Conservation (phyloP, 2,113 vertebrate species). For the Tupaia chinensis region DNA sequence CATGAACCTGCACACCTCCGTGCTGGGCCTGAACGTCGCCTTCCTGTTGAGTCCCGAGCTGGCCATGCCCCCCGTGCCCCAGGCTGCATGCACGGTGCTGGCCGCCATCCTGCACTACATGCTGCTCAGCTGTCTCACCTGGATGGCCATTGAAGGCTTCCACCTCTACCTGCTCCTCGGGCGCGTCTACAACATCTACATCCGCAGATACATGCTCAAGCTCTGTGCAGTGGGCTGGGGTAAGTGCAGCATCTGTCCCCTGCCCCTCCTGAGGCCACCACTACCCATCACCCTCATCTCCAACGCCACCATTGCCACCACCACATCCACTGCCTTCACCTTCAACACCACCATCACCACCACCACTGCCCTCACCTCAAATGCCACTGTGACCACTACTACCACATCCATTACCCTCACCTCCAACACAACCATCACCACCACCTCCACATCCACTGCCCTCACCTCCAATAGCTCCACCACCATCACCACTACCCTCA, state of each 20-base stretch:
- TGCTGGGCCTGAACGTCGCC: conserved; percentile 77
- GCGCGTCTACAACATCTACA: conserved; percentile 82
- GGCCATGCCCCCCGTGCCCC: accelerated
- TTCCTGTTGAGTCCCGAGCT: conserved; percentile 75
- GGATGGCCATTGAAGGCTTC: conserved; percentile 86
- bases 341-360: too few species aligned
- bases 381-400: too few species aligned
- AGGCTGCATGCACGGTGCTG: neutral
- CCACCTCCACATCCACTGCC: too few species aligned
- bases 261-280: neutral
- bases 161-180: conserved; percentile 84
- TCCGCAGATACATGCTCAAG: conserved; percentile 77
- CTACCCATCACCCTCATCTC: neutral
- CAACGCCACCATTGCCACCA: too few species aligned
- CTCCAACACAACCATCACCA: too few species aligned
- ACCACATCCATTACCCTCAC: too few species aligned
- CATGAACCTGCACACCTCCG: conserved; percentile 68
- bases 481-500: neutral
- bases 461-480: accelerated
- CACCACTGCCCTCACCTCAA: neutral
- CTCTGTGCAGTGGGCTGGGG: conserved; percentile 84
- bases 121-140: conserved; percentile 81
- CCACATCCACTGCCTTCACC: too few species aligned
- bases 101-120: conserved; percentile 76
- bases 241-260: conserved; percentile 5